A percentile compares a stretch with the other conserved stretches of the same genome.
These are phyloP conservation scores for Climacteris rufus DNA, from an alignment of 2,113 vertebrate genomes.

Conservation along the genomic window DNA sequence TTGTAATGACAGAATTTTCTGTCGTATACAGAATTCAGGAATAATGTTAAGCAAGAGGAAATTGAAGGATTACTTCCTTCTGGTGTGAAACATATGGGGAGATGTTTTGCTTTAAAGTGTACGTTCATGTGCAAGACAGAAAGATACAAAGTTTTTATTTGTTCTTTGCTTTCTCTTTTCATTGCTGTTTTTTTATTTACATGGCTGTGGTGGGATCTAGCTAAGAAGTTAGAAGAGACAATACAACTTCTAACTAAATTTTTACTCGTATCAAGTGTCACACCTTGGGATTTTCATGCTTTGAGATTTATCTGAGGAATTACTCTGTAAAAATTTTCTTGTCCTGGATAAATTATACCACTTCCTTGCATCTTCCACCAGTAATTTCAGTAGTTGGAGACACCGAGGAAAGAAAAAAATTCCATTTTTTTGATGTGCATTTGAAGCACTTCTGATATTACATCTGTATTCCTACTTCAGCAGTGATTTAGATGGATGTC, in stretches of 20 bases:
- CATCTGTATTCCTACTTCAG: neutral
- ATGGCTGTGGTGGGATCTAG: neutral
- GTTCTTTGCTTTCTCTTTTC: neutral
- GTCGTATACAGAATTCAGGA: neutral
- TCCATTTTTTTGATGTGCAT: neutral
- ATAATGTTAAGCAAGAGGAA: neutral
- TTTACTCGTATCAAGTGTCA: neutral
- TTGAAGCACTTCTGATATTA: neutral
- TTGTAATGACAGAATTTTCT: neutral
- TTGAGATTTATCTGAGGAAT: neutral
- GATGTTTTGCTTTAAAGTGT: neutral
- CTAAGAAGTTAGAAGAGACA: neutral
- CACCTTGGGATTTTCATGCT: neutral
- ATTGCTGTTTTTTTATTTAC: neutral
- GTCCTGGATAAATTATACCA: neutral
- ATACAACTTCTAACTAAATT: neutral
- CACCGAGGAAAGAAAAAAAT: neutral
- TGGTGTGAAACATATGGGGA: neutral
- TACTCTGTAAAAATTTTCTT: neutral
- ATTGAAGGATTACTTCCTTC: neutral
- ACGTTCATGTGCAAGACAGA: neutral
- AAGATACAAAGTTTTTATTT: neutral
- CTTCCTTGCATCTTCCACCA: neutral
- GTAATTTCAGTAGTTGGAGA: neutral
- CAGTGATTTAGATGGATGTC: neutral